Conservation (phyloP, 2,113 vertebrate genomes). For the Nothoprocta perdicaria region DNA sequence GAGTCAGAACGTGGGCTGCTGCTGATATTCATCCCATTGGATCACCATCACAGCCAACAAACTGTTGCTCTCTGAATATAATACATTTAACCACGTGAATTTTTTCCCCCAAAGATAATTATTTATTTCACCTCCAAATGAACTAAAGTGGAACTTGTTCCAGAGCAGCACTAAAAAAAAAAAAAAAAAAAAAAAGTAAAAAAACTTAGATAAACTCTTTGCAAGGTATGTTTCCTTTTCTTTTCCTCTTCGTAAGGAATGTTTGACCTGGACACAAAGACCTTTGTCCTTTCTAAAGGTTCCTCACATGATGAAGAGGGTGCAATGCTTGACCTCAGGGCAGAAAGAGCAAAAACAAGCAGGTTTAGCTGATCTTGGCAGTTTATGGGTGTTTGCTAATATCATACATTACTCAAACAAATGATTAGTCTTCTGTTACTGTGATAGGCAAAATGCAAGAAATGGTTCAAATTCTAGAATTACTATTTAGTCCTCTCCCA, state of each 20-base stretch:
- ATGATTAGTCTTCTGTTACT: background rate
- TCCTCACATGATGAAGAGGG: slow-evolving; percentile 33
- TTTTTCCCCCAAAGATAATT: slow-evolving; percentile 27
- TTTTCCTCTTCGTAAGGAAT: slow-evolving; percentile 13
- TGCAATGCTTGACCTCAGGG: background rate
- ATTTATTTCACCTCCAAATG: slow-evolving; percentile 56
- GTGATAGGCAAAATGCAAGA: slow-evolving; percentile 32
- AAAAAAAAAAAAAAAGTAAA: slow-evolving; percentile 33
- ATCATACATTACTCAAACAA: background rate
- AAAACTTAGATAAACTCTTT: slow-evolving; percentile 29
- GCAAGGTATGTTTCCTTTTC: background rate
- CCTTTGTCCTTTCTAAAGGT: slow-evolving; percentile 19
- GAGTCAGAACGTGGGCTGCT: slow-evolving; percentile 52
- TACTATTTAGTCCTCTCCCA: slow-evolving; percentile 43
- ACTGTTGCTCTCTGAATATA: slow-evolving; percentile 26
- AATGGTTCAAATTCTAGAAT: slow-evolving; percentile 35
- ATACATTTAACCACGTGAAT: slow-evolving; percentile 27
- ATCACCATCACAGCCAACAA: slow-evolving; percentile 42
- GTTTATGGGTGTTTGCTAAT: background rate
- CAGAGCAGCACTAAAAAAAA: slow-evolving; percentile 10
- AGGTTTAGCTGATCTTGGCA: slow-evolving; percentile 35
- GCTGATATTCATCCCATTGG: slow-evolving; percentile 43
- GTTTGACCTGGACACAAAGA: rapidly evolving
- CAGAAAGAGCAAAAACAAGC: slow-evolving; percentile 23
- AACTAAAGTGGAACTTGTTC: slow-evolving; percentile 28